Percentiles rank a stretch among this genome's conserved stretches.
Evolutionary conservation across 2,797 vertebrate species (phyloP).

Genomic region (Darevskia nairensis): DNA sequence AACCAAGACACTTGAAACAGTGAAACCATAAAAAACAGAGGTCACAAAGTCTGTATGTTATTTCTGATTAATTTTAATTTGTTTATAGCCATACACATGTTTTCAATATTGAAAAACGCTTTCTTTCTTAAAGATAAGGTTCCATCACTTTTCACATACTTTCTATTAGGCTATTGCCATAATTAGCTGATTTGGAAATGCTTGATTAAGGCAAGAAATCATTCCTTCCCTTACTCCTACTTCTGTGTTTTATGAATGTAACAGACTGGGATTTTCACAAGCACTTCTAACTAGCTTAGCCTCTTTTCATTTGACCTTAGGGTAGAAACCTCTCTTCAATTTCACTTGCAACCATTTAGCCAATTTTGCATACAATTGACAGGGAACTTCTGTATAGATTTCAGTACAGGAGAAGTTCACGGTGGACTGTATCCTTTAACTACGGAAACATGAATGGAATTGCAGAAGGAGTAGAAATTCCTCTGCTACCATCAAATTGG

Average conservation of each 20-base stretch:
- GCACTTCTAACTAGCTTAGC: neutral
- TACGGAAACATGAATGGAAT: slow-evolving; percentile 42
- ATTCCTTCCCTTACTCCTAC: neutral
- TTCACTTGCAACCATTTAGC: neutral
- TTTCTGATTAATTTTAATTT: slow-evolving; percentile 77
- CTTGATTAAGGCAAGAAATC: slow-evolving; percentile 48
- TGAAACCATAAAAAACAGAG: slow-evolving; percentile 57
- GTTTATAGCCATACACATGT: slow-evolving; percentile 74
- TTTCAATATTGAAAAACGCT: slow-evolving; percentile 62
- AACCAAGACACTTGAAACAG: slow-evolving; percentile 49
- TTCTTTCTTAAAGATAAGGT: slow-evolving; percentile 55
- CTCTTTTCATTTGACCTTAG: rapidly evolving
- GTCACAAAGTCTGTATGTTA: slow-evolving; percentile 66
- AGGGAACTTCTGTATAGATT: neutral
- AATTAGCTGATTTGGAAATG: slow-evolving; percentile 53
- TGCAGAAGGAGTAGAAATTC: slow-evolving; percentile 55
- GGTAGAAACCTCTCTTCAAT: neutral
- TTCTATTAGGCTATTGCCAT: slow-evolving; percentile 50
- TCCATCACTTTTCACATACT: slow-evolving; percentile 55
- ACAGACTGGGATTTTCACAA: slow-evolving; percentile 15
- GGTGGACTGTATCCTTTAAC: slow-evolving; percentile 8
- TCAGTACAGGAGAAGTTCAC: slow-evolving; percentile 4
- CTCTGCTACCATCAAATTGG: neutral
- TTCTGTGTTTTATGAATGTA: slow-evolving; percentile 15
- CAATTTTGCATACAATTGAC: neutral